Evolutionary conservation across 1,140 invertebrate genomes (phyloP).

Genomic region (Polyergus mexicanus): DNA sequence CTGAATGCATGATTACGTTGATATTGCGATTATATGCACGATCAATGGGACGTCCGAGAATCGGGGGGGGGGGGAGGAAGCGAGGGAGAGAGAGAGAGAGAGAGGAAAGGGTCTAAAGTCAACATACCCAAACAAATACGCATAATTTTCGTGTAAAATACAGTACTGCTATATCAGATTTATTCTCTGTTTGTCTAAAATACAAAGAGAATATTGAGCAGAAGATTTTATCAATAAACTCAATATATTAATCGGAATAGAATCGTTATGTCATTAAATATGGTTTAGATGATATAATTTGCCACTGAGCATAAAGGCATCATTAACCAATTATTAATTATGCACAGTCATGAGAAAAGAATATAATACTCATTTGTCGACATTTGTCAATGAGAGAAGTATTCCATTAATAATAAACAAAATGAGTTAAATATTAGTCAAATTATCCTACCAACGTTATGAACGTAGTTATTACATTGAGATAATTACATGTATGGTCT

Average conservation of each 20-base stretch:
- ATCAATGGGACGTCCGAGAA: constrained; percentile 41
- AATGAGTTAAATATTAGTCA: constrained; percentile 38
- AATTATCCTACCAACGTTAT: constrained; percentile 20
- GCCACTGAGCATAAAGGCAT: neutral
- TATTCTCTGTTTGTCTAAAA: constrained; percentile 32
- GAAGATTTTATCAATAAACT: constrained; percentile 51
- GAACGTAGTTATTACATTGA: neutral
- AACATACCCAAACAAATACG: constrained; percentile 29
- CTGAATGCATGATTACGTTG: constrained; percentile 39
- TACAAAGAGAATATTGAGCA: neutral
- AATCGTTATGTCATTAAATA: constrained; percentile 76
- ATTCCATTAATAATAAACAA: constrained; percentile 35
- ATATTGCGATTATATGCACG: constrained; percentile 59
- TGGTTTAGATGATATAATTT: constrained; percentile 5
- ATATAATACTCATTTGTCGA: constrained; percentile 29
- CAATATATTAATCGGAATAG: constrained; percentile 64
- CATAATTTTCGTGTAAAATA: constrained; percentile 36
- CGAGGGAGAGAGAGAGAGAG: too few relatives aligned
- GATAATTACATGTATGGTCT: constrained; percentile 33
- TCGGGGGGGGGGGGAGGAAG: neutral
- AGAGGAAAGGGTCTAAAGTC: neutral
- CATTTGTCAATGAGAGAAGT: constrained; percentile 23
- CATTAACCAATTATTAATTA: constrained; percentile 42
- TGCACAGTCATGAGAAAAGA: constrained; percentile 25
- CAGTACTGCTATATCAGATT: constrained; percentile 37